These are phyloP conservation scores for Xiphorhynchus elegans DNA, from an alignment of 2,113 vertebrate genomes.

Conservation along the genomic window DNA sequence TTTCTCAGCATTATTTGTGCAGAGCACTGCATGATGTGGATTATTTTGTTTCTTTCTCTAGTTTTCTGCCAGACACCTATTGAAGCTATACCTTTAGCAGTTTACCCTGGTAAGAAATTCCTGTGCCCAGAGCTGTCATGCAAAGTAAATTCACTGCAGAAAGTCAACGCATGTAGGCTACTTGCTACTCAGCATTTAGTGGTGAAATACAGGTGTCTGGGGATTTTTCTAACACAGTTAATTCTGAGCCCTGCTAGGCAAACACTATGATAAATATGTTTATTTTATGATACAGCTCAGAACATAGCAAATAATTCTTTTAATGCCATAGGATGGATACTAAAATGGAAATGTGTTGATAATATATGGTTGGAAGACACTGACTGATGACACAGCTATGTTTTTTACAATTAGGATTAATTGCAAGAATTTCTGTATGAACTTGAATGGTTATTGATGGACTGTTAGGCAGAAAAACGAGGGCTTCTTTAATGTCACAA, in stretches of 20 bases:
- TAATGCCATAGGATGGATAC: background rate
- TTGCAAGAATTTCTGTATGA: background rate
- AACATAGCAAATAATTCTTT: background rate
- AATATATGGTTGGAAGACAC: background rate
- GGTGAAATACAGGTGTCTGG: background rate
- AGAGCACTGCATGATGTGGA: background rate
- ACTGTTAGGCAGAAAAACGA: background rate
- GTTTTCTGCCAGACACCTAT: background rate
- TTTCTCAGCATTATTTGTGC: background rate
- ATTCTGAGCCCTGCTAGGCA: background rate
- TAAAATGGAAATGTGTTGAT: background rate
- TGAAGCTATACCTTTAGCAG: background rate
- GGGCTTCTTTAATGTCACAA: background rate
- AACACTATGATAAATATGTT: background rate
- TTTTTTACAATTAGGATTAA: background rate
- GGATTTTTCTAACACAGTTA: background rate
- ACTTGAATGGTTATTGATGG: background rate
- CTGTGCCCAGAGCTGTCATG: background rate
- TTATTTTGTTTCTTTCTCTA: background rate
- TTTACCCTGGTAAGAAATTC: background rate
- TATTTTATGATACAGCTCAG: background rate
- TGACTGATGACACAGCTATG: background rate
- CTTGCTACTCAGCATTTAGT: background rate
- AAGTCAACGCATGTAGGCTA: background rate
- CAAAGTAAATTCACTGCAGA: background rate